Conservation (phyloP, 2,888 invertebrate species). For the Schizaphis graminum region DNA sequence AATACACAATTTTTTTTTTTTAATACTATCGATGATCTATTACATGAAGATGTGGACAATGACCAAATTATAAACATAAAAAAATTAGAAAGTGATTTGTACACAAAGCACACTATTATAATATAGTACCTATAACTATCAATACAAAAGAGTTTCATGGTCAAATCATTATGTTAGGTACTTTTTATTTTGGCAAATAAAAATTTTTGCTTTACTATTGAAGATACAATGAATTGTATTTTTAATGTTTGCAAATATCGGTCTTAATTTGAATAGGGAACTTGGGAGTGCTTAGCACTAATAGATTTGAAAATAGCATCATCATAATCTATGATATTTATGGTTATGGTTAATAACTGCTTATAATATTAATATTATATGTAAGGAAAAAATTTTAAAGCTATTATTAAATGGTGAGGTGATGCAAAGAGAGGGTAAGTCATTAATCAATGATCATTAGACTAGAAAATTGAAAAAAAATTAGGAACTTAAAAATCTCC, state of each 20-base stretch:
- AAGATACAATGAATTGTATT: neutral
- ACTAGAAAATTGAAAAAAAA: neutral
- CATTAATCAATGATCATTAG: neutral
- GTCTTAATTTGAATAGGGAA: neutral
- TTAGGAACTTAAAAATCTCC: neutral
- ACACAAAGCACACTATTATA: neutral
- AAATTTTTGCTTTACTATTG: neutral
- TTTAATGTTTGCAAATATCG: neutral
- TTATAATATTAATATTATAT: neutral
- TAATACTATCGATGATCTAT: neutral
- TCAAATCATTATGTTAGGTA: neutral
- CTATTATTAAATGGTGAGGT: neutral
- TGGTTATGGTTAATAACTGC: neutral
- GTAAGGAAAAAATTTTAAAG: neutral
- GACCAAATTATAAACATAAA: neutral
- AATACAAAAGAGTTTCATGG: neutral
- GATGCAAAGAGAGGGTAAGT: neutral
- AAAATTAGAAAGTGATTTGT: slow-evolving; percentile 7
- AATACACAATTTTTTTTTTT: neutral
- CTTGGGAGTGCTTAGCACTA: neutral
- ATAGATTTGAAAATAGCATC: neutral
- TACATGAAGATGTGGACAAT: neutral
- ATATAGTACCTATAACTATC: neutral
- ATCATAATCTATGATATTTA: neutral
- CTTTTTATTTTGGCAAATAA: neutral